Evolutionary conservation across 2,797 vertebrate genomes (phyloP), one percentile per base, ranked within the genome.

Genomic region (Danionella dracula): DNA sequence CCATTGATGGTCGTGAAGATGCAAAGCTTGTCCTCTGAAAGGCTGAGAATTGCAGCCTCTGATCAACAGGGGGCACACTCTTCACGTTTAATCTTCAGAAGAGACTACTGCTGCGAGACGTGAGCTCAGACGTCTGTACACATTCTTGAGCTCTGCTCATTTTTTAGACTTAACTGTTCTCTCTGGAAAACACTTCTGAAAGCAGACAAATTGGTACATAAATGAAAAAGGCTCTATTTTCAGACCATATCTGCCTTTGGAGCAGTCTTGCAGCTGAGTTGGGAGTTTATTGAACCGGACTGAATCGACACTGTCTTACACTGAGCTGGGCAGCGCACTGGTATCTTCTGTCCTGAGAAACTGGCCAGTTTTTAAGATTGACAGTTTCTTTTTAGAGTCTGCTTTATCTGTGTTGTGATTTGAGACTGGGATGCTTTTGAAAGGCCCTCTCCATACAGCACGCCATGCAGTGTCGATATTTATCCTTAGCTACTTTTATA

Each of bases 21-120:
- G n/a, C n/a, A n/a, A n/a, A n/a, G n/a, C n/a, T n/a, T n/a, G n/a
- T n/a, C n/a, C n/a, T n/a, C n/a, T n/a, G n/a, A n/a, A 10, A 23
- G 4, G 23, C n/a, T n/a, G n/a, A 6, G 23, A 27, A 50, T 23
- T 19, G 32, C 20, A 29, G 35, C 42, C 19, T 41, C 54, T 5
- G 38, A 67, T 64, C 61, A 60, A 50, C 23, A 75, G 76, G 49
- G 16, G 57, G 56, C 55, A 20, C 65, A 73, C 17, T 73, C 62
- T 69, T 51, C 61, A 48, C 57, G 63, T 16, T 12, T 37, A 42
- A 62, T 23, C 42, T 8, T 7, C 41, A 15, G 29, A 16, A 57
- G 31, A 42, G 38, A 4, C 54, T 57, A 51, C 23, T 7, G 23
- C 29, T 53, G n/a, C 40, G n/a, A 35, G 37, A 61, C 35, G 58